phyloP scores from a whole-genome alignment of 2,888 invertebrate genomes.

The Drosophila rubida region DNA sequence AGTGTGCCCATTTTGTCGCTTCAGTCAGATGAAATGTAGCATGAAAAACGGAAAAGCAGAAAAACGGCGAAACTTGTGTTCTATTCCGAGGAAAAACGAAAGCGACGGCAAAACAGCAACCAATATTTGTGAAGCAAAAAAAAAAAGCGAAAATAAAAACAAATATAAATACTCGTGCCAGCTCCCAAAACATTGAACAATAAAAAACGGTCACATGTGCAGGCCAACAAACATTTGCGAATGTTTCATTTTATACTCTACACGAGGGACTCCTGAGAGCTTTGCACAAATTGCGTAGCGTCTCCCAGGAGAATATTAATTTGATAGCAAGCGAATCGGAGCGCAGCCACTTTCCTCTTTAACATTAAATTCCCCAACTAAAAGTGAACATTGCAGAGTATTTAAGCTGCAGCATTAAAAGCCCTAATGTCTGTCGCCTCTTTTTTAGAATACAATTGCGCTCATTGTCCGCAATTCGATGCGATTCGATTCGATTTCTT shows the following conservation, averaged over 20 bases:
- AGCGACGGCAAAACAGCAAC: slow-evolving; percentile 40
- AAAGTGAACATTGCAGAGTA: slow-evolving; percentile 7
- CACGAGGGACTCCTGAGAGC: not conserved
- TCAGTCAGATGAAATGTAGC: slow-evolving; percentile 70
- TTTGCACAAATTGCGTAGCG: not conserved
- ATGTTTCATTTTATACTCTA: slow-evolving; percentile 12
- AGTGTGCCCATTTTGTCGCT: slow-evolving; percentile 36
- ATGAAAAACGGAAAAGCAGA: slow-evolving; percentile 58
- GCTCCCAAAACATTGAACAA: slow-evolving; percentile 60
- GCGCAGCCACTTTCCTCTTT: not conserved
- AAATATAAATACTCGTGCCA: slow-evolving; percentile 64
- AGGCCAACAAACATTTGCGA: slow-evolving; percentile 45
- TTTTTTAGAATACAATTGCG: not conserved
- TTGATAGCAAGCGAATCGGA: not conserved
- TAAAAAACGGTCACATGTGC: slow-evolving; percentile 79
- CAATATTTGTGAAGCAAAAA: slow-evolving; percentile 62
- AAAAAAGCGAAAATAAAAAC: slow-evolving; percentile 26
- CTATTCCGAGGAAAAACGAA: slow-evolving; percentile 12
- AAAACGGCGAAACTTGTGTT: slow-evolving; percentile 47
- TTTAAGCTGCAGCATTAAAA: not conserved
- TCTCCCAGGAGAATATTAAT: not conserved
- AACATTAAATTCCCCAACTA: not conserved
- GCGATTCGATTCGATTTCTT: slow-evolving; percentile 56
- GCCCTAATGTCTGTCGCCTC: not conserved
- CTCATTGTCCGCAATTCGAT: slow-evolving; percentile 42